Evolutionary conservation across 1,140 invertebrate species (phyloP).

Genomic region (Mya arenaria): DNA sequence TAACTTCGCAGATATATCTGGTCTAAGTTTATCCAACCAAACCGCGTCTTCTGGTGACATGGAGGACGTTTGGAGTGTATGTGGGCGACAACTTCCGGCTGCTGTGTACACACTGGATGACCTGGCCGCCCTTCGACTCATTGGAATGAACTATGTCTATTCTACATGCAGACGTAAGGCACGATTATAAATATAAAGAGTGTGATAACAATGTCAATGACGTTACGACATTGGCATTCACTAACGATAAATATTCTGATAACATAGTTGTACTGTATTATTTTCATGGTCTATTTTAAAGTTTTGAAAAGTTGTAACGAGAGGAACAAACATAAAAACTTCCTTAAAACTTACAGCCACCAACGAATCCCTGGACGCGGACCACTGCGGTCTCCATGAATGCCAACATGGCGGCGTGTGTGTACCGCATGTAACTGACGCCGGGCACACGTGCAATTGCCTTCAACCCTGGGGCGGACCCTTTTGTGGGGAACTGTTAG

Average conservation of each 20-base stretch:
- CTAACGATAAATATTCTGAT: not conserved
- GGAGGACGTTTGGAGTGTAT: not conserved
- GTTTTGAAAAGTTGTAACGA: not conserved
- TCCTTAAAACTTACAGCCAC: not conserved
- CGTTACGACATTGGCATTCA: too few relatives aligned
- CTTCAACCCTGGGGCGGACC: slow-evolving; percentile 21
- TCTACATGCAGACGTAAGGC: slow-evolving; percentile 29
- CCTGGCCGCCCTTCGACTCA: not conserved
- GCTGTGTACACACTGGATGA: slow-evolving; percentile 3
- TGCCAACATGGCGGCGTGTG: slow-evolving; percentile 34
- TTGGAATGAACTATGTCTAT: not conserved
- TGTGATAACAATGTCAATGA: not conserved
- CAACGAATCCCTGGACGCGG: not conserved
- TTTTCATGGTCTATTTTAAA: not conserved
- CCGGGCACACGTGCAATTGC: slow-evolving; percentile 41
- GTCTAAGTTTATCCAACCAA: slow-evolving; percentile 19
- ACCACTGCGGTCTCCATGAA: slow-evolving; percentile 22
- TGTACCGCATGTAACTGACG: not conserved
- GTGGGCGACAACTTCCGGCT: not conserved
- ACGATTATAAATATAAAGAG: not conserved
- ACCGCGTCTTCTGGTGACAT: not conserved
- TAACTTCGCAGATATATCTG: slow-evolving; percentile 27
- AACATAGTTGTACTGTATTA: not conserved
- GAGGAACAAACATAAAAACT: too few relatives aligned
- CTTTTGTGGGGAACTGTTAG: slow-evolving; percentile 25